Percentiles rank a stretch among this genome's conserved stretches.
phyloP scores from a whole-genome alignment of 2,113 vertebrate genomes.

The Mustelus asterias region DNA sequence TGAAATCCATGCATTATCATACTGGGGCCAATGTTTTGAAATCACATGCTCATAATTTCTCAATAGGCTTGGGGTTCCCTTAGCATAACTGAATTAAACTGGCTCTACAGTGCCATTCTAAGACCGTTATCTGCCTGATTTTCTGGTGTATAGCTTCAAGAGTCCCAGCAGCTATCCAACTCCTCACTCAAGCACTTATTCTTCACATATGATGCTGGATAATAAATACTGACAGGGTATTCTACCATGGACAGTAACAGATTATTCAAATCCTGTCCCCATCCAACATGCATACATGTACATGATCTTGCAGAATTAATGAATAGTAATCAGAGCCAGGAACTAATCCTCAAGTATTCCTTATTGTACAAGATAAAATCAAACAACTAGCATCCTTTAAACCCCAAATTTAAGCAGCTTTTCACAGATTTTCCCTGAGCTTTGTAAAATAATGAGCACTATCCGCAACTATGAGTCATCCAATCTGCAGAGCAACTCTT shows the following conservation, averaged over 20 bases:
- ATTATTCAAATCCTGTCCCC: not conserved
- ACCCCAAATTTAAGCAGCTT: not conserved
- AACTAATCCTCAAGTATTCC: not conserved
- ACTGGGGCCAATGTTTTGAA: not conserved
- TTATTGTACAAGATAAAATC: not conserved
- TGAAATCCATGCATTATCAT: not conserved
- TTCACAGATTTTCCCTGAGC: not conserved
- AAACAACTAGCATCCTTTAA: not conserved
- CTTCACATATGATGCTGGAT: not conserved
- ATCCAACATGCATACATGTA: not conserved
- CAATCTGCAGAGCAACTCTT: slow-evolving; percentile 47
- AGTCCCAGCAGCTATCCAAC: not conserved
- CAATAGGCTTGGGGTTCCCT: not conserved
- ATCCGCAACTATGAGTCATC: slow-evolving; percentile 64
- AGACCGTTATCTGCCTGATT: not conserved
- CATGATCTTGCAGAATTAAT: not conserved
- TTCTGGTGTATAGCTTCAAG: not conserved
- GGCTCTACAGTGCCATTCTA: not conserved
- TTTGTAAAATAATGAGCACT: slow-evolving; percentile 41
- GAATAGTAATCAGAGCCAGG: not conserved
- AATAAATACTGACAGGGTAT: not conserved
- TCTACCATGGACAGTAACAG: not conserved
- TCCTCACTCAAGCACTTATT: not conserved
- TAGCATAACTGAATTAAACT: not conserved
- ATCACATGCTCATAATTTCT: not conserved